Conservation (phyloP, 2,797 vertebrate species). For the Bradypodion pumilum region DNA sequence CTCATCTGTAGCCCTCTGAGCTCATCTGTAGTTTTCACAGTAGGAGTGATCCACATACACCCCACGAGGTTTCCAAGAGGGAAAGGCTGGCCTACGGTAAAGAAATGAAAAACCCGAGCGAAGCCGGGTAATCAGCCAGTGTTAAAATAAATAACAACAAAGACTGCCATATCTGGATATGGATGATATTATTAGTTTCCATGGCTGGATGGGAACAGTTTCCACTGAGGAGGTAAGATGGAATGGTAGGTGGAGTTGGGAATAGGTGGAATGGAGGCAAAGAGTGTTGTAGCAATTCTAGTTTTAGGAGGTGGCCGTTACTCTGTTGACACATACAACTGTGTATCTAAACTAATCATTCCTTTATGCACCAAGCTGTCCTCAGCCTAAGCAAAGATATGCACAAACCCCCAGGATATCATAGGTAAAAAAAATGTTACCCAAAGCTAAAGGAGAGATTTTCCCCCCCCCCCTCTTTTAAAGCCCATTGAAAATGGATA, state of each 20-base stretch:
- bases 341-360: not conserved
- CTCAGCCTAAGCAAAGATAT: slow-evolving; percentile 13
- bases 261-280: not conserved
- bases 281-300: too few species aligned
- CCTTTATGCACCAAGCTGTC: not conserved
- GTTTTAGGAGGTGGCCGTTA: not conserved
- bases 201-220: not conserved
- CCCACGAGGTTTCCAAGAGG: too few species aligned
- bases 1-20: too few species aligned
- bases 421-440: slow-evolving; percentile 38
- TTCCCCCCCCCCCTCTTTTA: not conserved
- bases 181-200: too few species aligned
- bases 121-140: too few species aligned
- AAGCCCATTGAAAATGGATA: slow-evolving; percentile 75
- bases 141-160: too few species aligned
- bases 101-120: too few species aligned
- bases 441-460: slow-evolving; percentile 48
- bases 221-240: not conserved
- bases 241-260: not conserved
- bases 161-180: not conserved
- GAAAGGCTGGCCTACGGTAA: too few species aligned
- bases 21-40: too few species aligned
- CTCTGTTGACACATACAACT: not conserved
- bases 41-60: too few species aligned
- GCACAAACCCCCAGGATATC: slow-evolving; percentile 22